A percentile compares a stretch with the other conserved stretches of the same genome.
phyloP scores from a whole-genome alignment of 1,140 invertebrate genomes.

The Acromyrmex charruanus region DNA sequence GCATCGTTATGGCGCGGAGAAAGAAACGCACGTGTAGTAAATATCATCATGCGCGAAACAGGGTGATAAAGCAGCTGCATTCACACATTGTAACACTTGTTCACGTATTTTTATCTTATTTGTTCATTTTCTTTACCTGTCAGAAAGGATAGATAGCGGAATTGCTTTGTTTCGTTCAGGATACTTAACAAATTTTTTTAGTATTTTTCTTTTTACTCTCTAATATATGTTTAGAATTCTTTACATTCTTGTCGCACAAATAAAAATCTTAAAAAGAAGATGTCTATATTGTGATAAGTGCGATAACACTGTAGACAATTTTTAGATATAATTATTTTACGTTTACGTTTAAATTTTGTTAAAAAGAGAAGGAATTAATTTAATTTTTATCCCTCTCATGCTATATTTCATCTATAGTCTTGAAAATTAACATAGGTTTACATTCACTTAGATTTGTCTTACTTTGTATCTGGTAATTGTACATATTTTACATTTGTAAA shows the following conservation, averaged over 20 bases:
- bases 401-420: not conserved
- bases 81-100: constrained; percentile 60
- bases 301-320: not conserved
- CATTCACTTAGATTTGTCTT: not conserved
- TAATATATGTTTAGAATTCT: not conserved
- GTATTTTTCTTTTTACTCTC: not conserved
- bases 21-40: constrained; percentile 29
- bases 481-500: not conserved
- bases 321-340: not conserved
- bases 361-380: not conserved
- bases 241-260: not conserved
- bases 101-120: constrained; percentile 32
- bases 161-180: not conserved
- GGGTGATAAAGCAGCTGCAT: constrained; percentile 66
- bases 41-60: constrained; percentile 42
- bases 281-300: not conserved
- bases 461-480: not conserved
- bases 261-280: not conserved
- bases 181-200: not conserved
- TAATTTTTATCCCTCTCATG: not conserved
- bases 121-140: not conserved
- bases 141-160: not conserved
- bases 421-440: not conserved
- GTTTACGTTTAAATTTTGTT: not conserved
- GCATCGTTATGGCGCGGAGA: constrained; percentile 19